phyloP scores from a whole-genome alignment of 2,888 invertebrate species.

The Boloria selene region DNA sequence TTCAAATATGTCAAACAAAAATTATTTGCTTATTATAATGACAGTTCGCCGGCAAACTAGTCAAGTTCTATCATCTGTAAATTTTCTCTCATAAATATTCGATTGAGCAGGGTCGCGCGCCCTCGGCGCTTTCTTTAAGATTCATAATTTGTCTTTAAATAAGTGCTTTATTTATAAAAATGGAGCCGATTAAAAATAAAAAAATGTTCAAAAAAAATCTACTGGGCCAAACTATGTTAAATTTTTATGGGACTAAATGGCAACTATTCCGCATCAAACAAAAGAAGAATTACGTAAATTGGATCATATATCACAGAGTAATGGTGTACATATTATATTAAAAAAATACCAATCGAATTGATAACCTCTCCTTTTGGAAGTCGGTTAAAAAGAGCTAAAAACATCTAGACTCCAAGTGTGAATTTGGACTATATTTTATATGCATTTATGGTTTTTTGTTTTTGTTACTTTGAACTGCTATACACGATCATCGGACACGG shows the following conservation, averaged over 20 bases:
- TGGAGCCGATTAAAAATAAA: too few species aligned
- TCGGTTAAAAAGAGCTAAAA: constrained; percentile 57
- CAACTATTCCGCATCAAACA: too few species aligned
- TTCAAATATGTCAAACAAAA: constrained; percentile 29
- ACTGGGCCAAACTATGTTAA: too few species aligned
- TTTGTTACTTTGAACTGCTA: too few species aligned
- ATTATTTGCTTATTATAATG: constrained; percentile 56
- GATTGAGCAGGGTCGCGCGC: constrained; percentile 55
- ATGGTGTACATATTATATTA: too few species aligned
- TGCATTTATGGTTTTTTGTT: neutral
- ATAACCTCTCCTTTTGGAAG: too few species aligned
- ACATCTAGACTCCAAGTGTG: constrained; percentile 31
- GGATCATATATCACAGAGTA: too few species aligned
- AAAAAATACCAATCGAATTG: too few species aligned
- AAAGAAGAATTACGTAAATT: too few species aligned
- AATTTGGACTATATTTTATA: neutral
- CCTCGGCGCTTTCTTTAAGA: constrained; percentile 61
- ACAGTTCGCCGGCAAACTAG: constrained; percentile 38
- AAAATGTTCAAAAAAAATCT: too few species aligned
- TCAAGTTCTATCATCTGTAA: constrained; percentile 73
- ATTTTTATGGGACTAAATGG: too few species aligned
- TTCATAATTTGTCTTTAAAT: constrained; percentile 72
- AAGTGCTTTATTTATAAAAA: constrained; percentile 50
- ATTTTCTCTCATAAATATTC: constrained; percentile 78
- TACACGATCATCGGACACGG: too few species aligned